These are phyloP conservation scores for Lucinisca nassula DNA, from an alignment of 2,888 invertebrate species.

Conservation along the genomic window DNA sequence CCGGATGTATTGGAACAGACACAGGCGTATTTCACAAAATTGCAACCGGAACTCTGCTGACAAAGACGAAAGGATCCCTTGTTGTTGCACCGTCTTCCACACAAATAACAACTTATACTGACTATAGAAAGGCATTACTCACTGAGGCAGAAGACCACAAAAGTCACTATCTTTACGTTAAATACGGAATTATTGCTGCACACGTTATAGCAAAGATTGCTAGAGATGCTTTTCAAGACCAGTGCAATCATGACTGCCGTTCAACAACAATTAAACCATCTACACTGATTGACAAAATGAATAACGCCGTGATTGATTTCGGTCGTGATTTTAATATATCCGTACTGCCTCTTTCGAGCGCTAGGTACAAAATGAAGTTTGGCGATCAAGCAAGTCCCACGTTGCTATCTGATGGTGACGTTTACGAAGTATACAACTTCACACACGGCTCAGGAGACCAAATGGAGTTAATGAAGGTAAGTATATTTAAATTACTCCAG, in stretches of 20 bases:
- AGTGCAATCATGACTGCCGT: not conserved
- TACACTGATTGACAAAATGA: not conserved
- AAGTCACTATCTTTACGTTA: conserved; percentile 28
- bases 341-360: not conserved
- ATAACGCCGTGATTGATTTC: not conserved
- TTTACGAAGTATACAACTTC: not conserved
- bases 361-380: not conserved
- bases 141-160: not conserved
- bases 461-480: not conserved
- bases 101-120: conserved; percentile 7
- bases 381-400: not conserved
- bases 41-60: not conserved
- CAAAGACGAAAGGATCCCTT: conserved; percentile 35
- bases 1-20: conserved; percentile 14
- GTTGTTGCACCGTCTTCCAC: conserved; percentile 30
- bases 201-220: conserved; percentile 24
- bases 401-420: not conserved
- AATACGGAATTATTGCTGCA: conserved; percentile 54
- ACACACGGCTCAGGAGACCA: not conserved
- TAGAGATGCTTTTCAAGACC: not conserved
- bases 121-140: conserved; percentile 37
- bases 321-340: not conserved
- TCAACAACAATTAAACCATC: not conserved
- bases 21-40: conserved; percentile 13
- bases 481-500: too few relatives aligned